phyloP scores from a whole-genome alignment of 1,140 invertebrate species.

The Coptotermes formosanus region DNA sequence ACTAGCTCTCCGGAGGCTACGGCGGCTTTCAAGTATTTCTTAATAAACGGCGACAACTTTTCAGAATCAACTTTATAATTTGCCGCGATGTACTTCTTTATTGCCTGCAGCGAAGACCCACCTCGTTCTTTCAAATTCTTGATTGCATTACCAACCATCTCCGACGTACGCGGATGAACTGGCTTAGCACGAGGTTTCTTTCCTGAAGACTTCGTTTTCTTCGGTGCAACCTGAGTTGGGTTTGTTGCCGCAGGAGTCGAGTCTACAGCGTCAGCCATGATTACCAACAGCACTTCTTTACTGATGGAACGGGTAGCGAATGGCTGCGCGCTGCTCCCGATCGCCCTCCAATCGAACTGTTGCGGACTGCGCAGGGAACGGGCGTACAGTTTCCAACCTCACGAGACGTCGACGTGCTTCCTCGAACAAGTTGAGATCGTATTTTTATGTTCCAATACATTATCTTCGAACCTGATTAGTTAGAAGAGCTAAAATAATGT shows the following conservation, averaged over 20 bases:
- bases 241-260: background rate
- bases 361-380: too few species aligned
- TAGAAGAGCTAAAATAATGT: too few species aligned
- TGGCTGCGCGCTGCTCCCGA: too few species aligned
- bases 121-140: slow-evolving; percentile 58
- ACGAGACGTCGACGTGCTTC: too few species aligned
- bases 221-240: background rate
- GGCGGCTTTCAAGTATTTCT: slow-evolving; percentile 58
- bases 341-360: too few species aligned
- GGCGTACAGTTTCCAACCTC: too few species aligned
- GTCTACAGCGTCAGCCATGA: too few species aligned
- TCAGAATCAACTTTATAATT: slow-evolving; percentile 60
- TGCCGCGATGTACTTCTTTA: slow-evolving; percentile 62
- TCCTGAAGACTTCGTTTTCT: too few species aligned
- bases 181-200: too few species aligned
- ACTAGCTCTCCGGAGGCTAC: slow-evolving; percentile 55
- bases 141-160: slow-evolving; percentile 61
- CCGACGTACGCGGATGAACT: slow-evolving; percentile 51
- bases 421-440: too few species aligned
- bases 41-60: slow-evolving; percentile 53
- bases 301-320: slow-evolving; percentile 30
- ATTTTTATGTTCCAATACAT: too few species aligned
- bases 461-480: too few species aligned
- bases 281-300: slow-evolving; percentile 34
- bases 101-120: slow-evolving; percentile 60